Evolutionary conservation across 2,797 vertebrate genomes (phyloP), one percentile per base, ranked within the genome.

Genomic region (Fistularia commersonii): DNA sequence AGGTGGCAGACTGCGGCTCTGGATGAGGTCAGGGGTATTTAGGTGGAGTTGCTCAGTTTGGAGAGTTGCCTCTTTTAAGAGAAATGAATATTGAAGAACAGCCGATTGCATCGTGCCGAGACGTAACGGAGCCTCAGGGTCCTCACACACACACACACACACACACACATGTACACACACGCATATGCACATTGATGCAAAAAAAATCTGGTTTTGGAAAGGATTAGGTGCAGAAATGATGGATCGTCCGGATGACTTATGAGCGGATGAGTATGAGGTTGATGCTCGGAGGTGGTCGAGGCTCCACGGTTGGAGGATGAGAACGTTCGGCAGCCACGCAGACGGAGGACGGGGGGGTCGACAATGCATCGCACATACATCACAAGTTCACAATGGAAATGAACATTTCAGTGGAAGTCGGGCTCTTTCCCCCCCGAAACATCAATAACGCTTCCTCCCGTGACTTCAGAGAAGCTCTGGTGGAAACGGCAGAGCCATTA

Each of bases 11-110:
- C 79, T 55, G 70, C 68, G 74, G 71, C 77, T 82, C 64, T 76
- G 82, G 76, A 89, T 91, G 87, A 91, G 89, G 84, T 90, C 87
- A 88, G 86, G 87, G 88, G 90, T 87, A 90, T 88, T 89, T 88
- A 85, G 81, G 72, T 69, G 81, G 72, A 66, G 74, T 66, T 55
- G 76, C 75, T 81, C 72, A 39, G 69, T 89, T 88, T 87, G 83
- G 87, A 87, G 81, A 88, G 89, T 90, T 84, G 23, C 77, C 84
- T 85, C 78, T 82, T 64, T 72, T 89, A 81, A 77, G 79, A 82
- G 88, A 89, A 88, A 58, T 57, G 85, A 89, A 88, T 86, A 84
- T 73, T 84, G 85, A 86, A 81, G 57, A 59, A 61, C 75, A 74
- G 59, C 48, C 68, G 54, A 72, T 52, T 61, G 69, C 66, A 71